A percentile compares a stretch with the other conserved stretches of the same genome.
Evolutionary conservation across 1,140 invertebrate species (phyloP).

Genomic region (Neuroterus valhalla): DNA sequence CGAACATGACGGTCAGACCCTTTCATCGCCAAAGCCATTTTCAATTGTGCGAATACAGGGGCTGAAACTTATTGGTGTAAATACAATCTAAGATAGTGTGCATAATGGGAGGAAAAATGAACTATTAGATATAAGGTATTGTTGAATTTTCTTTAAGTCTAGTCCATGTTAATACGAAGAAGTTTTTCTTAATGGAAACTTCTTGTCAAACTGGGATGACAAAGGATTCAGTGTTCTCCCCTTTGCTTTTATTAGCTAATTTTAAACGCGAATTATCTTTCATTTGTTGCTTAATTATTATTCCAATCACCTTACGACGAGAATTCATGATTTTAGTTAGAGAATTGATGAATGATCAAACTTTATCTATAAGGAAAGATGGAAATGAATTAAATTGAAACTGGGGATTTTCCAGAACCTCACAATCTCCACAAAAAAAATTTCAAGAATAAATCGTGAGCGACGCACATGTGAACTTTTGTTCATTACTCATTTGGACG

Average conservation of each 20-base stretch:
- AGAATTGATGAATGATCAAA: no score
- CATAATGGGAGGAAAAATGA: slow-evolving; percentile 9
- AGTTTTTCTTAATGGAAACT: slow-evolving; percentile 13
- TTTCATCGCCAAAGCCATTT: slow-evolving; percentile 22
- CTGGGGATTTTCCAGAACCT: no score
- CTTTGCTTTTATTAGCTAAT: not conserved
- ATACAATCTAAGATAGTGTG: slow-evolving; percentile 5
- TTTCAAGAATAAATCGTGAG: no score
- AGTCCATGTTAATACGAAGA: slow-evolving; percentile 7
- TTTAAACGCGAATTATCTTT: no score
- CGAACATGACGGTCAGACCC: slow-evolving; percentile 12
- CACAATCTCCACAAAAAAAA: no score
- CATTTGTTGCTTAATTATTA: no score
- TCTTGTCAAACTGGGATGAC: not conserved
- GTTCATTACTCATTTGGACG: no score
- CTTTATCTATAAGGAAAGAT: no score
- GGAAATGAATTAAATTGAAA: no score
- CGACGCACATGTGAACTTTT: no score
- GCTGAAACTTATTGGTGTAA: not conserved
- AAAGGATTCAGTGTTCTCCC: not conserved
- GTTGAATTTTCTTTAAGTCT: slow-evolving; percentile 13
- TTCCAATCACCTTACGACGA: no score
- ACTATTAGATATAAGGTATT: not conserved
- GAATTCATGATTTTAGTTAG: no score
- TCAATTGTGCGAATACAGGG: not conserved